Conservation (phyloP, 2,113 vertebrate species). For the Proteles cristata region DNA sequence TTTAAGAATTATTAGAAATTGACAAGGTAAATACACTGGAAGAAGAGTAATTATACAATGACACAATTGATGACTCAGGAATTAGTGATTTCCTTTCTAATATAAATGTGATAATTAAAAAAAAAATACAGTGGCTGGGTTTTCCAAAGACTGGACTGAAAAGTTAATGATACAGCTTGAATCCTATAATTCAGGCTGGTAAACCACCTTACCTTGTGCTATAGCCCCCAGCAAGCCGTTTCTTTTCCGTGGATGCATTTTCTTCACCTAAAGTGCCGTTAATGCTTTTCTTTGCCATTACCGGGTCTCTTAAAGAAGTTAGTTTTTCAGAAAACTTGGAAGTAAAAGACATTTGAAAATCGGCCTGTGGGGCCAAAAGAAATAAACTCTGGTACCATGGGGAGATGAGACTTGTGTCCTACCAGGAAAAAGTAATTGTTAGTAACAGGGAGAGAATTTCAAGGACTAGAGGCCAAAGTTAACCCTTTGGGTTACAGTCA, state of each 20-base stretch:
- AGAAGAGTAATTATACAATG: slow-evolving; percentile 10
- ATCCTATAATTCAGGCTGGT: slow-evolving; percentile 32
- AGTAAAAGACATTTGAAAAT: slow-evolving; percentile 55
- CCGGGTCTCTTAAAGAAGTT: slow-evolving; percentile 49
- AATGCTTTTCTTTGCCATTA: slow-evolving; percentile 51
- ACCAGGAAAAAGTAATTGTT: background rate
- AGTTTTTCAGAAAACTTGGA: slow-evolving; percentile 54
- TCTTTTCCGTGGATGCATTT: slow-evolving; percentile 61
- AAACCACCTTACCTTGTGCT: slow-evolving; percentile 37
- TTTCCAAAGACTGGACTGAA: slow-evolving; percentile 35
- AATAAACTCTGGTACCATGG: background rate
- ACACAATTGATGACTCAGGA: background rate
- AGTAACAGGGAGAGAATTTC: slow-evolving; percentile 37
- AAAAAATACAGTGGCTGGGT: slow-evolving; percentile 28
- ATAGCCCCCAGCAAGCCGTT: slow-evolving; percentile 63
- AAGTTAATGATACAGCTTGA: background rate
- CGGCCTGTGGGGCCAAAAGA: slow-evolving; percentile 34
- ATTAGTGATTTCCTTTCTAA: slow-evolving; percentile 50
- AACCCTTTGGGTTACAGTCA: background rate
- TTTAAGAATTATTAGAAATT: background rate
- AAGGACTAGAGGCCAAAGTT: background rate
- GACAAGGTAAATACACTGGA: slow-evolving; percentile 32
- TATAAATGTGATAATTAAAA: slow-evolving; percentile 20
- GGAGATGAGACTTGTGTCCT: background rate
- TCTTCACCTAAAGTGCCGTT: slow-evolving; percentile 66